Evolutionary conservation across 2,888 invertebrate species (phyloP).

Genomic region (Macrophya annulata): DNA sequence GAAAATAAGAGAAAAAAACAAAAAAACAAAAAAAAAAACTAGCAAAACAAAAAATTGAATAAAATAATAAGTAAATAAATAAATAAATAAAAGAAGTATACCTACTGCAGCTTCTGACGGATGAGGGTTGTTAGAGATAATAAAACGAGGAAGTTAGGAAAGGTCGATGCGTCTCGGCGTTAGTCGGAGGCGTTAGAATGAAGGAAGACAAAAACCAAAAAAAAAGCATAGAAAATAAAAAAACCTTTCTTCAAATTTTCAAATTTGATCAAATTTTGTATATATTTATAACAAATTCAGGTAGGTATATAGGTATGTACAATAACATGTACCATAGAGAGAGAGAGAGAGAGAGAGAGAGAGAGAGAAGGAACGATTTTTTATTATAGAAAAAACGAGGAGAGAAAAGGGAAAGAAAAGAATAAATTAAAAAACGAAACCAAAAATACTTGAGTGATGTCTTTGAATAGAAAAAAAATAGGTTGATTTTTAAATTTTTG

Average conservation of each 20-base stretch:
- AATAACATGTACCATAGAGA: too few relatives aligned
- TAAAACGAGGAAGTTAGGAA: conserved; percentile 8
- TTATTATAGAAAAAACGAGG: too few relatives aligned
- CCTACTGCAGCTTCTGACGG: background rate
- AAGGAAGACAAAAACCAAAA: too few relatives aligned
- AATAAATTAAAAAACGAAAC: background rate
- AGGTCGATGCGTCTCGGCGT: conserved; percentile 1
- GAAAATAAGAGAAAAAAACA: background rate
- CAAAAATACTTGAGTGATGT: background rate
- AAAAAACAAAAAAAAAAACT: background rate
- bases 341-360: too few relatives aligned
- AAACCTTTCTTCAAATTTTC: too few relatives aligned
- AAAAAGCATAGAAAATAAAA: too few relatives aligned
- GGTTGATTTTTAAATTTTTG: conserved; percentile 4
- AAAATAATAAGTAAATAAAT: background rate
- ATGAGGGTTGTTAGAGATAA: conserved; percentile 31
- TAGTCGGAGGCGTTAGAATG: background rate
- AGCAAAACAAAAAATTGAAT: background rate
- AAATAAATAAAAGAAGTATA: background rate
- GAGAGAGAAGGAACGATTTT: too few relatives aligned
- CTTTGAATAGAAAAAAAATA: background rate
- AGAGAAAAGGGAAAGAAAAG: background rate
- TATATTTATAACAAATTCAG: too few relatives aligned
- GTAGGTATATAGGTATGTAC: too few relatives aligned
- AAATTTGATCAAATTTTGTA: too few relatives aligned